Base-by-base conservation (phyloP, 2,113 vertebrate species). In the Sphyrna mokarran region DNA sequence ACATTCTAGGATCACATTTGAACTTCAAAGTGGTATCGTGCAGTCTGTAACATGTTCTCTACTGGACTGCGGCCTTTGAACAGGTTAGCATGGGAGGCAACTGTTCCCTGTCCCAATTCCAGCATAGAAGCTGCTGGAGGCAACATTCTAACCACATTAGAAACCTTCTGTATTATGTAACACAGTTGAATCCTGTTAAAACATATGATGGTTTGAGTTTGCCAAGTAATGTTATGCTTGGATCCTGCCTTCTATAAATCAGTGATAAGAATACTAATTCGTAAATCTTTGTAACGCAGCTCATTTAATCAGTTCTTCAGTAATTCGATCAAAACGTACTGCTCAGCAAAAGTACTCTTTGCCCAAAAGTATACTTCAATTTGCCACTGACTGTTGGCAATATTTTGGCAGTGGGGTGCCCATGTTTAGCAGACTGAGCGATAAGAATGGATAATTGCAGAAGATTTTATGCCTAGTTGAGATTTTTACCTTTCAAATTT, bases 161-260 rank as follows among this genome's bases (percentile, higher is more conserved):
- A 95, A 95, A 95, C 94, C 26, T 72, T 37, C 43, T 54, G 68
- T 72, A 72, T 48, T 72, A 95, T 72, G 14, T 72, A 95, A 72
- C 68, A 95, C 68, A 76, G 69, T 95, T 95, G 94, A 72, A 95
- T 95, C 94, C 94, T 95, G 94, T 95, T 95, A 95, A 93, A 95
- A 72, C 94, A 72, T 95, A 95, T 48, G 37, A 95, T 48, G 68
- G 48, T 22, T 61, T 66, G 33, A 48, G 43, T 95, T 72, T 95
- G 94, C 94, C 94, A 95, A 70, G 68, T 48, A 43, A 72, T 95
- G 94, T 70, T 95, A 54, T 95, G 94, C 94, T 95, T 95, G 94
- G 94, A 95, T 95, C 68, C 11, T 1, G 23, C 33, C 0, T 95
- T 95, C 66, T 72, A 54, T 48, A 72, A 72, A 95, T 72, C 94